Evolutionary conservation across 2,113 vertebrate species (phyloP).

Genomic region (Chaetura pelagica): DNA sequence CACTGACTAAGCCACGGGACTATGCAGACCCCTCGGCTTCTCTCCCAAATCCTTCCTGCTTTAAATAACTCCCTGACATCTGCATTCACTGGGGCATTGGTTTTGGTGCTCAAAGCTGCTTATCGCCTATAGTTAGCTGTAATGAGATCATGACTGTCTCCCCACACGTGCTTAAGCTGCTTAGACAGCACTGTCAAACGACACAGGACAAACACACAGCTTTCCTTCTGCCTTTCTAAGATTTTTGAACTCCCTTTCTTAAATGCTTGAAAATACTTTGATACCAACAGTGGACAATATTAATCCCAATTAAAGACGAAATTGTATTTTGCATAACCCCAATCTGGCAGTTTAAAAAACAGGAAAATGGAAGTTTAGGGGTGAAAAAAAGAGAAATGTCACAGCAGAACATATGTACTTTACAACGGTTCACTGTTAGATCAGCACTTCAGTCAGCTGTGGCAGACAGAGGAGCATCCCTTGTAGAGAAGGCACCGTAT

Average conservation of each 20-base stretch:
- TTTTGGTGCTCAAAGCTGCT: slow-evolving; percentile 55
- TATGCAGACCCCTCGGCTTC: background rate
- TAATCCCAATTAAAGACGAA: background rate
- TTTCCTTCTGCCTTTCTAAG: background rate
- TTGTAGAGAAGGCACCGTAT: background rate
- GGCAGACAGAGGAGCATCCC: background rate
- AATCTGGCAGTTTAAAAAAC: background rate
- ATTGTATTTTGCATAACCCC: background rate
- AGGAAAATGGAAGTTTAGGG: background rate
- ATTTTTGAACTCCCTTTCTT: background rate
- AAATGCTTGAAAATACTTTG: background rate
- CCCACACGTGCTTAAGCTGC: slow-evolving; percentile 55
- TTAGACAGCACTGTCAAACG: slow-evolving; percentile 52
- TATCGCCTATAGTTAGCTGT: slow-evolving; percentile 48
- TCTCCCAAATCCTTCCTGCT: slow-evolving; percentile 48
- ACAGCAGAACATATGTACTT: background rate
- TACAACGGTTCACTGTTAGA: background rate
- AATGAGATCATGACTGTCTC: slow-evolving; percentile 55
- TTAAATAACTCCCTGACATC: slow-evolving; percentile 64
- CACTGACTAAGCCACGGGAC: background rate
- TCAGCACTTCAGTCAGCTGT: background rate
- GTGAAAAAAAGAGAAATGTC: background rate
- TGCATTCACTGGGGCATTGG: slow-evolving; percentile 3
- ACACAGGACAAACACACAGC: slow-evolving; percentile 25
- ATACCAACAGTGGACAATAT: background rate